Evolutionary conservation across 2,113 vertebrate genomes (phyloP).

Genomic region (Aepyceros melampus): DNA sequence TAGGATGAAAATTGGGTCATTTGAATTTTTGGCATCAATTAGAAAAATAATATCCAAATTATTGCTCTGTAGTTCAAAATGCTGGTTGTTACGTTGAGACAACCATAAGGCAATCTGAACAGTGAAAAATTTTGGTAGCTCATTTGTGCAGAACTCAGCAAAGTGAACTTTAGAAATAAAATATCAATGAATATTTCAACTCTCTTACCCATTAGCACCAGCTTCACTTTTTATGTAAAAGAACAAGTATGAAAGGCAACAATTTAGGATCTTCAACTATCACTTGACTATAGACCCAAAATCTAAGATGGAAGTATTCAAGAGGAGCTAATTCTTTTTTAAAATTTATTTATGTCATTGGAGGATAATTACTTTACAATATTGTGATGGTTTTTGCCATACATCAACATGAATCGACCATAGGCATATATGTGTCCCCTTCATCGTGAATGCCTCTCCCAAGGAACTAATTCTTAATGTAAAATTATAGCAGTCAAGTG

Average conservation of each 20-base stretch:
- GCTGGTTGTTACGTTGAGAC: background rate
- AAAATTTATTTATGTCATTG: background rate
- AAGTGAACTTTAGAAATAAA: background rate
- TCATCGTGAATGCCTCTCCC: fast-evolving
- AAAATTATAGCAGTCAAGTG: background rate
- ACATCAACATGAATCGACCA: background rate
- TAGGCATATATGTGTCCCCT: background rate
- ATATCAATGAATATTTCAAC: background rate
- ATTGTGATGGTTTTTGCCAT: background rate
- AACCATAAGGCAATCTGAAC: background rate
- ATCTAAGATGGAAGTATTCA: background rate
- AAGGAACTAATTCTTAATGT: background rate
- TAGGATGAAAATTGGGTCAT: background rate
- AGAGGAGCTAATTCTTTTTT: background rate
- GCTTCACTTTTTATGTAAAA: background rate
- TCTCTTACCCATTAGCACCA: background rate
- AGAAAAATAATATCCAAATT: background rate
- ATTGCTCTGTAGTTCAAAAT: background rate
- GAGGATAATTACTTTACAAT: background rate
- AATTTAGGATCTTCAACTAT: background rate
- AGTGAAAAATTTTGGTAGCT: background rate
- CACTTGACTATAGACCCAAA: background rate
- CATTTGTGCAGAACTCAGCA: background rate
- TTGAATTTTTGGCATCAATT: background rate
- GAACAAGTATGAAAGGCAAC: background rate